Evolutionary conservation across 1,140 invertebrate genomes (phyloP), one percentile per base, ranked within the genome.

Genomic region (Drosophila pectinifera): DNA sequence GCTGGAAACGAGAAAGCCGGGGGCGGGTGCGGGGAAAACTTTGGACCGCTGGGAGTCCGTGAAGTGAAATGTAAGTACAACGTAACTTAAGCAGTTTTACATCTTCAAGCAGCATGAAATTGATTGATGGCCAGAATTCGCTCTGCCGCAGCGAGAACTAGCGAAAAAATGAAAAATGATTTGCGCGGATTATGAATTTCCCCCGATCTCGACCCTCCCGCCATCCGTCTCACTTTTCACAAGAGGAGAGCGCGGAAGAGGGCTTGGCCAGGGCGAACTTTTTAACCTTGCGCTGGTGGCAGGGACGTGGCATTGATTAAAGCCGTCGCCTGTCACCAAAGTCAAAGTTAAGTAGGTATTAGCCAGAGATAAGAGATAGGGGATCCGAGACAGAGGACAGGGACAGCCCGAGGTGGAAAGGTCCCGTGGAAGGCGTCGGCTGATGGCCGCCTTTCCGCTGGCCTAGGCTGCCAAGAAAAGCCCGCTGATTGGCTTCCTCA

Each of bases 31-130:
- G 18, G 5, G 31, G 18, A 68, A 73, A 85, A 74, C 36, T 81
- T 77, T 56, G 39, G 57, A 56, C 26, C 39, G 28, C 42, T 49
- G 43, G 42, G 62, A 74, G 64, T 82, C 64, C 70, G 63, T 62
- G 78, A 82, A 86, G 78, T 88, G 75, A 86, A 86, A 88, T 86
- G 82, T 88, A 88, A 86, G 82, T 86, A 86, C 82, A 86, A 82
- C 82, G 82, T 86, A 88, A 88, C 65, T 88, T 83, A 88, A 88
- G 78, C 78, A 86, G 83, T 88, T 88, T 88, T 88, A 88, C 83
- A 88, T 82, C 80, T 88, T 76, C 83, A 88, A 88, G 83, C 75
- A 88, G 80, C 83, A 88, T 83, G 83, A 86, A 86, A 88, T 88
- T 88, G 83, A 88, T 88, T 88, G 83, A 88, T 88, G 83, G 79